A percentile compares a stretch with the other conserved stretches of the same genome.
phyloP scores from a whole-genome alignment of 2,113 vertebrate species.

The Ammospiza caudacuta region DNA sequence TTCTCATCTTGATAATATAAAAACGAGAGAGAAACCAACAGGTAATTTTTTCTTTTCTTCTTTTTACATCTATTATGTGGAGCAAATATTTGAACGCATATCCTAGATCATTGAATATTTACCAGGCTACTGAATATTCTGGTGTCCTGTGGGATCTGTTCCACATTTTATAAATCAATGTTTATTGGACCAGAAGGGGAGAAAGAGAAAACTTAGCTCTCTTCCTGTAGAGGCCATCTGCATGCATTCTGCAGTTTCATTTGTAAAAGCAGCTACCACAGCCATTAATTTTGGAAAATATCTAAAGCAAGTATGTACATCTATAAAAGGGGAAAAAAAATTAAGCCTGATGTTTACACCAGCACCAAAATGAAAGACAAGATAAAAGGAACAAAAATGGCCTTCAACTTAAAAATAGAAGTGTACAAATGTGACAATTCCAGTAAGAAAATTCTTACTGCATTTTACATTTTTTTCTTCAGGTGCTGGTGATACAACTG shows the following conservation, averaged over 20 bases:
- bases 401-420: not conserved
- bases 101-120: constrained; percentile 30
- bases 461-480: not conserved
- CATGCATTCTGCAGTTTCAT: not conserved
- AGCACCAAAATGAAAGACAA: not conserved
- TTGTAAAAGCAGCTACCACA: not conserved
- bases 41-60: not conserved
- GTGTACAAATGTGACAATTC: not conserved
- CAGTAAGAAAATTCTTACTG: not conserved
- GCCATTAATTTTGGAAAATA: not conserved
- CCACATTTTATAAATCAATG: constrained; percentile 45
- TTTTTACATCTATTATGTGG: not conserved
- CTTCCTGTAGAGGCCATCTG: not conserved
- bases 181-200: constrained; percentile 40
- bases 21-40: not conserved
- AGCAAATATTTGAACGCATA: not conserved
- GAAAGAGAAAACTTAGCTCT: not conserved
- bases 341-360: not conserved
- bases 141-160: constrained; percentile 42
- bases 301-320: not conserved
- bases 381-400: not conserved
- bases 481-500: not conserved
- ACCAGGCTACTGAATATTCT: constrained; percentile 45
- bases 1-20: not conserved
- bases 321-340: not conserved